Conservation (phyloP, 2,113 vertebrate genomes). For the Pluvianellus socialis region DNA sequence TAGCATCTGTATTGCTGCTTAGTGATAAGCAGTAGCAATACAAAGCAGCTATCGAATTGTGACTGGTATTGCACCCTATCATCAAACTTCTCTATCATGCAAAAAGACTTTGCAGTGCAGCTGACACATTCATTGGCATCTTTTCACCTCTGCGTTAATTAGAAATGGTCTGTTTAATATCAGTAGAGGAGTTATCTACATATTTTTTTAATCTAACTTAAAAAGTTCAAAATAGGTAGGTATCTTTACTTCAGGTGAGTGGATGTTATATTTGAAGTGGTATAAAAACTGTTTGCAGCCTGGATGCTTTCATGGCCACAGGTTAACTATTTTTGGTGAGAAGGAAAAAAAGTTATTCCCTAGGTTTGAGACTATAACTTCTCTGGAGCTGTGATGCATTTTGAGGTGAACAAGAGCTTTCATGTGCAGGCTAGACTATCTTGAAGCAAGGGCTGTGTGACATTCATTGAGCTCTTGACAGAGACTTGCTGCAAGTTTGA, state of each 20-base stretch:
- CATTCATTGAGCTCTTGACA: not conserved
- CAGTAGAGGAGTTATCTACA: not conserved
- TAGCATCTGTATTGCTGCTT: not conserved
- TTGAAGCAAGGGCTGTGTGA: not conserved
- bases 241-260: not conserved
- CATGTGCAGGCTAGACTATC: not conserved
- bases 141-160: not conserved
- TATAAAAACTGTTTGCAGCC: not conserved
- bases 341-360: not conserved
- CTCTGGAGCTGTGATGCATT: not conserved
- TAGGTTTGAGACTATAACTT: not conserved
- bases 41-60: not conserved
- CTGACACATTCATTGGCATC: not conserved
- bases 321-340: not conserved
- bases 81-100: not conserved
- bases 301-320: not conserved
- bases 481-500: not conserved
- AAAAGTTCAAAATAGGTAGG: not conserved
- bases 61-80: not conserved
- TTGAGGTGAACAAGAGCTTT: not conserved
- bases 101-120: not conserved
- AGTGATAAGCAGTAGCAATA: not conserved
- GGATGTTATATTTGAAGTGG: not conserved
- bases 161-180: not conserved
- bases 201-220: not conserved